Percentiles rank a stretch among this genome's conserved stretches.
These are phyloP conservation scores for Pammene aurita DNA, from an alignment of 2,888 invertebrate genomes.

Conservation along the genomic window DNA sequence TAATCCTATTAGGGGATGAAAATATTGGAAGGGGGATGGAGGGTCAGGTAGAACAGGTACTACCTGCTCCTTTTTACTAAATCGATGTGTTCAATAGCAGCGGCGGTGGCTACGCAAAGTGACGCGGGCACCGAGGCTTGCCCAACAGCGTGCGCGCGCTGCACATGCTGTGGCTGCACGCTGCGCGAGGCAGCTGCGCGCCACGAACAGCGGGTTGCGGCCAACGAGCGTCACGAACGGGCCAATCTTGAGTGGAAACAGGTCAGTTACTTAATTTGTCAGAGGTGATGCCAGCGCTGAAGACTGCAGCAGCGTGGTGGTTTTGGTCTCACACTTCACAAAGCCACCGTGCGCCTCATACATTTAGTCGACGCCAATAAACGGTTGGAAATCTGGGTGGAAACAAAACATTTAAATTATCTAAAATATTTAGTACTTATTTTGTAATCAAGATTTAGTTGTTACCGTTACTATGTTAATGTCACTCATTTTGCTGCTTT, in stretches of 20 bases:
- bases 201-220: slow-evolving; percentile 90
- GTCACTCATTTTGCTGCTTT: too few species aligned
- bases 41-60: not conserved
- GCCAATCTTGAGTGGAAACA: slow-evolving; percentile 93
- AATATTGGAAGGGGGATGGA: too few species aligned
- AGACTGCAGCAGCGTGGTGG: slow-evolving; percentile 65
- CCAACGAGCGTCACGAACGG: slow-evolving; percentile 90
- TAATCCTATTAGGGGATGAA: too few species aligned
- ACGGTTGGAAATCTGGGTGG: too few species aligned
- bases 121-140: slow-evolving; percentile 49
- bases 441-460: too few species aligned
- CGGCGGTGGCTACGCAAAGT: slow-evolving; percentile 44
- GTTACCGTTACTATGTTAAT: too few species aligned
- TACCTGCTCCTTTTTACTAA: not conserved
- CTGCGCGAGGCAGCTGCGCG: slow-evolving; percentile 90
- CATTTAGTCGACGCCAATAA: too few species aligned
- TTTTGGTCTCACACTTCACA: slow-evolving; percentile 78
- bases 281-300: slow-evolving; percentile 45
- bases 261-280: slow-evolving; percentile 61
- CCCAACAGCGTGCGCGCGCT: slow-evolving; percentile 61
- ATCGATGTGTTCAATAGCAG: slow-evolving; percentile 40
- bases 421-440: too few species aligned
- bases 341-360: slow-evolving; percentile 90
- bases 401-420: too few species aligned
- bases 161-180: slow-evolving; percentile 79